Evolutionary conservation across 2,888 invertebrate species (phyloP).

Genomic region (Erebia aethiops): DNA sequence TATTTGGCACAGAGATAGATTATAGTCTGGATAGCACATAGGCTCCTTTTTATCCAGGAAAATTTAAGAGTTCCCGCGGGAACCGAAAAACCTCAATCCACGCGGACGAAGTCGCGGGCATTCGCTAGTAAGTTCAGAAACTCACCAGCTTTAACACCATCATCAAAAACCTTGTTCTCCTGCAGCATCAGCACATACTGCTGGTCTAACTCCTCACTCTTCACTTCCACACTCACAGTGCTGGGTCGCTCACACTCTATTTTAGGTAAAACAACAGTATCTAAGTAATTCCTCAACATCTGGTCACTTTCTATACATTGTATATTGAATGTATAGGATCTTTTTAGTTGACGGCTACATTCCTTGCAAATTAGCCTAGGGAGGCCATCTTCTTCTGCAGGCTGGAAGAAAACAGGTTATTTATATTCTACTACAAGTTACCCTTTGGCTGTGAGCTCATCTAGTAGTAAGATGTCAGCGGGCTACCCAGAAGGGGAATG

Average conservation of each 20-base stretch:
- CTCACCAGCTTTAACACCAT: constrained; percentile 39
- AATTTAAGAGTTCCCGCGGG: no score
- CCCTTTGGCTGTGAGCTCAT: no score
- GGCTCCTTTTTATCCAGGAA: no score
- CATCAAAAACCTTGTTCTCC: constrained; percentile 27
- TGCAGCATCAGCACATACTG: constrained; percentile 18
- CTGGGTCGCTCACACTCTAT: constrained; percentile 16
- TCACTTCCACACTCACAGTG: constrained; percentile 36
- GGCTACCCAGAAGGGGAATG: no score
- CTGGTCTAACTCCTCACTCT: constrained; percentile 45
- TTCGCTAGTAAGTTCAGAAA: no score
- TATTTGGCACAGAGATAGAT: no score
- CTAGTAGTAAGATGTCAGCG: no score
- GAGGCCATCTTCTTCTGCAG: constrained; percentile 61
- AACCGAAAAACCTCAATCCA: no score
- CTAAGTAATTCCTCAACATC: constrained; percentile 48
- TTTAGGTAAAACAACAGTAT: constrained; percentile 23
- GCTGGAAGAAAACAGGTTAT: constrained; percentile 50
- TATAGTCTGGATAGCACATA: no score
- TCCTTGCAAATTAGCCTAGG: constrained; percentile 71
- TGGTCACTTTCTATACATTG: constrained; percentile 68
- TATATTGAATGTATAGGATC: constrained; percentile 62
- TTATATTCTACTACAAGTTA: no score
- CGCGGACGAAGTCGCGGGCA: no score
- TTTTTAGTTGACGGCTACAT: constrained; percentile 65